phyloP scores from a whole-genome alignment of 2,113 vertebrate genomes.

The Chloropsis cyanopogon region DNA sequence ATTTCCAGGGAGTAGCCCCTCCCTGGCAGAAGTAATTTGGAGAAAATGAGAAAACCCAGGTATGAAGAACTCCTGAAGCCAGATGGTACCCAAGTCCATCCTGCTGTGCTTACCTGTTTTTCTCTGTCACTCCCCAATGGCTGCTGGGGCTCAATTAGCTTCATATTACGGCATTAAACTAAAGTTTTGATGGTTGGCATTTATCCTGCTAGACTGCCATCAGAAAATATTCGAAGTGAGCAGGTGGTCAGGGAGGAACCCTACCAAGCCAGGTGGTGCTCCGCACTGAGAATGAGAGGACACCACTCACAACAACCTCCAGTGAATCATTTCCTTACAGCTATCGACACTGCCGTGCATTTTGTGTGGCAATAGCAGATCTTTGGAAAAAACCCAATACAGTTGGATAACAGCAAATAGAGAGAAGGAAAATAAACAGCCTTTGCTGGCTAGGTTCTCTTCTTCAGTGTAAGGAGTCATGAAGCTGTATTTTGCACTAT shows the following conservation, averaged over 20 bases:
- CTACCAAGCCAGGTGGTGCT: neutral
- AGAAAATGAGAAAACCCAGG: neutral
- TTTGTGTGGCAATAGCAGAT: neutral
- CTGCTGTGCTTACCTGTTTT: slow-evolving; percentile 14
- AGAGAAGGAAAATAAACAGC: neutral
- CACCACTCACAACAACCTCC: neutral
- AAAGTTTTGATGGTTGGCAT: neutral
- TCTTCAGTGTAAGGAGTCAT: neutral
- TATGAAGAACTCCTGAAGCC: neutral
- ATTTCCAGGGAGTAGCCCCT: neutral
- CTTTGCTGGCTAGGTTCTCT: neutral
- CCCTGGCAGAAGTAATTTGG: neutral
- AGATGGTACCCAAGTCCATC: neutral
- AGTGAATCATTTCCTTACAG: neutral
- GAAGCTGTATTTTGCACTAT: neutral
- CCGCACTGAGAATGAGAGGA: neutral
- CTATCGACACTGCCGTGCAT: accelerated
- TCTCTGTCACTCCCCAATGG: neutral
- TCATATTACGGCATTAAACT: neutral
- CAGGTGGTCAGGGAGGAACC: neutral
- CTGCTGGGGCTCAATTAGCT: neutral
- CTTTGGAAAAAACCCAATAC: neutral
- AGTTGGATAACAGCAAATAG: neutral
- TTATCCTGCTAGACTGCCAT: neutral
- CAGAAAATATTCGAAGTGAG: neutral